Percentiles rank a stretch among this genome's conserved stretches.
These are phyloP conservation scores for Cyprinodon brontotheroides DNA, from an alignment of 2,113 vertebrate genomes.

Conservation along the genomic window DNA sequence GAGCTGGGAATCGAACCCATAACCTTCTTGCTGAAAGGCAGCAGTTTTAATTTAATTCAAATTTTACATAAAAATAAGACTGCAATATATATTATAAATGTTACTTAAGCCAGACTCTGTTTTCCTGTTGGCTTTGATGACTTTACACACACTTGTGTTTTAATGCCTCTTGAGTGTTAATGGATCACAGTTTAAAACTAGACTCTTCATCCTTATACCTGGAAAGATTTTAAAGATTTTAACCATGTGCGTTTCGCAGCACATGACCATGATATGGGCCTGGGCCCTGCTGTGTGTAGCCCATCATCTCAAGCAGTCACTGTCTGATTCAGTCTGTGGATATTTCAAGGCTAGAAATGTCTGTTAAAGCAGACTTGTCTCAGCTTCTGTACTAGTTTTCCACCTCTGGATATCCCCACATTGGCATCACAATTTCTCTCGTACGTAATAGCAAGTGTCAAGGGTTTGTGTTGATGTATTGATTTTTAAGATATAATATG, in stretches of 20 bases:
- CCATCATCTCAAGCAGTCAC: neutral
- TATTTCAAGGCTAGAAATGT: neutral
- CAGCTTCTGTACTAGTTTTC: neutral
- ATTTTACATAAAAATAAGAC: too few species aligned
- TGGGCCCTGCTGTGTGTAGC: conserved; percentile 25
- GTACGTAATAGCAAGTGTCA: conserved; percentile 42
- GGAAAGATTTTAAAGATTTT: neutral
- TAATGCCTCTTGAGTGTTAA: neutral
- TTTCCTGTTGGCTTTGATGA: too few species aligned
- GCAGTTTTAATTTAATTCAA: too few species aligned
- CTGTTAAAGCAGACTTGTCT: conserved; percentile 13
- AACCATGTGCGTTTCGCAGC: neutral
- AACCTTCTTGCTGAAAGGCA: too few species aligned
- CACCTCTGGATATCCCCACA: conserved; percentile 3
- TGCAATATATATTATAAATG: too few species aligned
- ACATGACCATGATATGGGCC: neutral
- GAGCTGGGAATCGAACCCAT: too few species aligned
- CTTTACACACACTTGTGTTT: too few species aligned
- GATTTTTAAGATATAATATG: conserved; percentile 64
- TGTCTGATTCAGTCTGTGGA: conserved; percentile 8
- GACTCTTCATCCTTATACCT: neutral
- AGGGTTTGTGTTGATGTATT: conserved; percentile 48
- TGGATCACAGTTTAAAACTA: neutral
- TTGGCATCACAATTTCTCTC: conserved; percentile 41
- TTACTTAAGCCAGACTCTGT: too few species aligned